phyloP scores from a whole-genome alignment of 1,140 invertebrate species.

The Drosophila watanabei region DNA sequence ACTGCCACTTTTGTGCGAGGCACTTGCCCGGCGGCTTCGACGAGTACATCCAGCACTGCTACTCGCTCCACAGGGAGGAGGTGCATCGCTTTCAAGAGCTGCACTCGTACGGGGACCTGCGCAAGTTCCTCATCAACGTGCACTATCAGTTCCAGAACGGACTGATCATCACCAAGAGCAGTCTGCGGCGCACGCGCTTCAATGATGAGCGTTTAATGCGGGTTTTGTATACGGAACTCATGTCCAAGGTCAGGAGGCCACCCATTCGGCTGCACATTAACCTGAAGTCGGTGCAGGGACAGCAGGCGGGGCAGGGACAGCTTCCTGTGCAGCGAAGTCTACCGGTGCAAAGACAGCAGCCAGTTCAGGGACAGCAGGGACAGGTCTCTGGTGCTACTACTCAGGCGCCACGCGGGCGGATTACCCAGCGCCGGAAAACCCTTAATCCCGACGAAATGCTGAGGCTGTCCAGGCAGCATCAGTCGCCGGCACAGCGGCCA shows the following conservation, averaged over 20 bases:
- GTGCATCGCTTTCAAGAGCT: slow-evolving; percentile 31
- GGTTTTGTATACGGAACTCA: slow-evolving; percentile 36
- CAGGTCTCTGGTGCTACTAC: background rate
- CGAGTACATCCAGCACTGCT: slow-evolving; percentile 63
- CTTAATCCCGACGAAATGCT: slow-evolving; percentile 23
- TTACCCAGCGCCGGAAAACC: slow-evolving; percentile 39
- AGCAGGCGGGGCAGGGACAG: background rate
- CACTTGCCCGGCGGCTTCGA: slow-evolving; percentile 35
- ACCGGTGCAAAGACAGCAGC: background rate
- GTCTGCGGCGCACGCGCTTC: slow-evolving; percentile 45
- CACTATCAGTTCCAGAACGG: slow-evolving; percentile 68
- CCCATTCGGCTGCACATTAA: slow-evolving; percentile 40
- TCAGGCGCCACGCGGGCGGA: background rate
- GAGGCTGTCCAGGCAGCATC: background rate
- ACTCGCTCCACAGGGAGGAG: slow-evolving; percentile 16
- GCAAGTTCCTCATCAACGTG: slow-evolving; percentile 55
- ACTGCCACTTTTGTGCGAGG: slow-evolving; percentile 34
- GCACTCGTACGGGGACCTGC: slow-evolving; percentile 39
- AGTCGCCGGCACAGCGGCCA: too few species aligned
- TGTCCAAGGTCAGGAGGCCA: slow-evolving; percentile 22
- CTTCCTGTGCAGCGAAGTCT: background rate
- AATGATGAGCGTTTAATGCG: slow-evolving; percentile 1
- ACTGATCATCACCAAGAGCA: slow-evolving; percentile 62
- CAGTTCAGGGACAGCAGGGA: background rate
- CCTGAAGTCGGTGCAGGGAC: background rate